Percentiles rank a stretch among this genome's conserved stretches.
Conservation (phyloP, 2,113 vertebrate genomes). For the Urocitellus parryii region DNA sequence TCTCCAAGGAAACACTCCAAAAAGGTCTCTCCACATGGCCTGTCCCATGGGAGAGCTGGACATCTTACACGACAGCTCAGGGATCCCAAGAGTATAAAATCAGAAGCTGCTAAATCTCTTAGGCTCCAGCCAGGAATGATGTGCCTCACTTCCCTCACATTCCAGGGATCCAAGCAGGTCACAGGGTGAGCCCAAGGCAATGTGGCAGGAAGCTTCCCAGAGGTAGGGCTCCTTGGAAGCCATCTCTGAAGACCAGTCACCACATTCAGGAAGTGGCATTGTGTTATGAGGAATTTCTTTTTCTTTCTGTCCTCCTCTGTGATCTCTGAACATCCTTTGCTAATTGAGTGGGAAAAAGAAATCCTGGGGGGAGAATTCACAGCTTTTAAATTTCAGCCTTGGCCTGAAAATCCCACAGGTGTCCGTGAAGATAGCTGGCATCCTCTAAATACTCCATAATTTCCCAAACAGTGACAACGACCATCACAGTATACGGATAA, state of each 20-base stretch:
- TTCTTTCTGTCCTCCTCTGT: neutral
- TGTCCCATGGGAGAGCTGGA: neutral
- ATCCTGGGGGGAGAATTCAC: neutral
- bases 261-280: neutral
- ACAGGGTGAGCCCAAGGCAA: neutral
- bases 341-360: neutral
- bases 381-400: neutral
- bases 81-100: neutral
- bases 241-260: neutral
- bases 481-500: neutral
- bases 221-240: neutral
- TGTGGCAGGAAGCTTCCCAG: neutral
- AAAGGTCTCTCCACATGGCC: neutral
- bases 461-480: neutral
- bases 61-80: neutral
- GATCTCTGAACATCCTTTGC: neutral
- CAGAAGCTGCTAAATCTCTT: neutral
- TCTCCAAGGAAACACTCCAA: neutral
- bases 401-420: neutral
- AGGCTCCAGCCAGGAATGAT: neutral
- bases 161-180: neutral
- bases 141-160: neutral
- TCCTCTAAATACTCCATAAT: slow-evolving; percentile 44
- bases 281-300: neutral
- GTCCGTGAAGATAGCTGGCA: neutral